phyloP scores from a whole-genome alignment of 2,797 vertebrate species.

The Lutjanus argentimaculatus region DNA sequence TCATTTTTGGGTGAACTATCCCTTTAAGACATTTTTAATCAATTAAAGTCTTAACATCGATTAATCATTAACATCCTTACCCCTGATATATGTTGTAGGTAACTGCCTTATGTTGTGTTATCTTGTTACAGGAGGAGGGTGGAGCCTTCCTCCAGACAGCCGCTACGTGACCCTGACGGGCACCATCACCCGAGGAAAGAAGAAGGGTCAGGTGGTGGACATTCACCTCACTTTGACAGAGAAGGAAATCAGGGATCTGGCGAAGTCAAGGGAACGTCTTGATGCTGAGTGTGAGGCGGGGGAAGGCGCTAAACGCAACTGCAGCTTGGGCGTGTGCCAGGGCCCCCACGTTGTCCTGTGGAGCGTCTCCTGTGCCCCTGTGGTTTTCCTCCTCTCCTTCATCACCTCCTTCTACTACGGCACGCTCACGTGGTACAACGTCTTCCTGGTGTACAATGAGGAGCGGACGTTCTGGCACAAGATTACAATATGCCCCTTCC shows the following conservation, averaged over 20 bases:
- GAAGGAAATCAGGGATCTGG: conserved; percentile 94
- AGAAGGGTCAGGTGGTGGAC: conserved; percentile 99
- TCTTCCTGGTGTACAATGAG: conserved; percentile 99
- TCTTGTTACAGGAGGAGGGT: conserved; percentile 87
- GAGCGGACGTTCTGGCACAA: conserved; percentile 99
- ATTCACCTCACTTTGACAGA: conserved; percentile 96
- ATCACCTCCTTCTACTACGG: conserved; percentile 98
- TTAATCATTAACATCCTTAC: too few relatives aligned
- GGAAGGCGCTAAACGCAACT: conserved; percentile 84
- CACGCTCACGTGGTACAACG: conserved; percentile 99
- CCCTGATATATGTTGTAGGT: too few relatives aligned
- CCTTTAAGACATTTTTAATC: too few relatives aligned
- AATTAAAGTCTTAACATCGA: too few relatives aligned
- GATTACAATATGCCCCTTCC: conserved; percentile 96
- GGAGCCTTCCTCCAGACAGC: conserved; percentile 93
- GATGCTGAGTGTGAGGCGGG: conserved; percentile 81
- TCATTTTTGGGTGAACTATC: too few relatives aligned
- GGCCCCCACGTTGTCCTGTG: conserved; percentile 96
- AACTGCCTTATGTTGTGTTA: background rate
- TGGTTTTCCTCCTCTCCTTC: conserved; percentile 95
- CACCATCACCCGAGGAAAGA: conserved; percentile 98
- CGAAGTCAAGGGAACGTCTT: conserved; percentile 91
- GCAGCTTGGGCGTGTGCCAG: conserved; percentile 88
- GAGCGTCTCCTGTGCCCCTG: conserved; percentile 93
- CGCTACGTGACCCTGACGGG: conserved; percentile 97